phyloP scores from a whole-genome alignment of 2,113 vertebrate genomes.

The Macaca fascicularis region DNA sequence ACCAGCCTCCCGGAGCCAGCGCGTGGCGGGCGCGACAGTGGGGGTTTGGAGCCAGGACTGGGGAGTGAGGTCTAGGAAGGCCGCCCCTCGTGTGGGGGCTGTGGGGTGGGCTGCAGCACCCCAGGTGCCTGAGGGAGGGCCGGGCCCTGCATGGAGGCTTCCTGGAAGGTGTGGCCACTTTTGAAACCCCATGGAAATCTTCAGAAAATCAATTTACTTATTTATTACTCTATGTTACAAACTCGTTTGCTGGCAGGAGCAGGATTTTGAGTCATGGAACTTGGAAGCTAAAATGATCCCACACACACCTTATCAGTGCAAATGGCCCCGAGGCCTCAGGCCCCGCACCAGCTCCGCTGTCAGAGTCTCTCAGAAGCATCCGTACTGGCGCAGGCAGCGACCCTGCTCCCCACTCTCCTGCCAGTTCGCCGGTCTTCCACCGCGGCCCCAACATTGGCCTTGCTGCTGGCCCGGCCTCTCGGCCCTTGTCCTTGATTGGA shows the following conservation, averaged over 20 bases:
- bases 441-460: fast-evolving
- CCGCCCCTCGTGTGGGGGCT: not conserved
- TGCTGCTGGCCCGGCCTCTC: not conserved
- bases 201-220: not conserved
- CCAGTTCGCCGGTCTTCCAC: not conserved
- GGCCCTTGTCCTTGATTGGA: not conserved
- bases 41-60: not conserved
- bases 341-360: fast-evolving
- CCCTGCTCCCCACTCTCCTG: not conserved
- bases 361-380: not conserved
- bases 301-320: not conserved
- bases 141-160: not conserved
- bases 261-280: not conserved
- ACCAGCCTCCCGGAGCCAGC: not conserved
- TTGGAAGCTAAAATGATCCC: not conserved
- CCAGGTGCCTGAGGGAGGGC: not conserved
- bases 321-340: not conserved
- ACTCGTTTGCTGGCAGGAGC: not conserved
- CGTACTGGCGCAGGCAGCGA: not conserved
- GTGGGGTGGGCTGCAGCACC: not conserved
- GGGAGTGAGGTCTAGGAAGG: not conserved
- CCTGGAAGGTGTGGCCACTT: not conserved
- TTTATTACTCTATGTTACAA: not conserved
- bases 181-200: not conserved
- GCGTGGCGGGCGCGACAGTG: not conserved